A percentile compares a stretch with the other conserved stretches of the same genome.
These are phyloP conservation scores for Dendrocincla tyrannina DNA, from an alignment of 2,797 vertebrate species.

Conservation along the genomic window DNA sequence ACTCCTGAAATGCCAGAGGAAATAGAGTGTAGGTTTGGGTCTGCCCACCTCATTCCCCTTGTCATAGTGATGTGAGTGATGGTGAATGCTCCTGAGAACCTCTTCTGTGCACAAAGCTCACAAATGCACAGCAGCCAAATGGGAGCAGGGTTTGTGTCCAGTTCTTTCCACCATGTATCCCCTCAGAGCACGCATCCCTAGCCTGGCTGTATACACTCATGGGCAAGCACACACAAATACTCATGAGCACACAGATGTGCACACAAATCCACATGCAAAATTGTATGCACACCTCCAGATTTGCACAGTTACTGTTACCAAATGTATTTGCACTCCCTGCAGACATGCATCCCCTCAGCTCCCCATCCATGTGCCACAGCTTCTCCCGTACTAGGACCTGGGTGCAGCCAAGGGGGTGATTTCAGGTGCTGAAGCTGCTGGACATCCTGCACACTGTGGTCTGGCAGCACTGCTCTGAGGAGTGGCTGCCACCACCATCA, in stretches of 20 bases:
- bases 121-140: neutral
- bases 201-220: neutral
- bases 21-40: neutral
- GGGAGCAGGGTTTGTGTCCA: neutral
- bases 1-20: neutral
- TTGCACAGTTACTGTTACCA: neutral
- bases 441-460: neutral
- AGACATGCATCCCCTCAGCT: neutral
- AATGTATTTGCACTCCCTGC: too few species aligned
- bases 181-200: neutral
- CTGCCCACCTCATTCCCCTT: neutral
- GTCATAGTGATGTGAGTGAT: fast-evolving
- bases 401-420: neutral
- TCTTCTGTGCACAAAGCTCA: neutral
- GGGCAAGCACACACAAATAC: neutral
- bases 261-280: neutral
- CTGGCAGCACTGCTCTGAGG: fast-evolving
- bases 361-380: fast-evolving
- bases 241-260: neutral
- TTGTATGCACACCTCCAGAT: neutral
- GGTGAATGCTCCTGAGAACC: neutral
- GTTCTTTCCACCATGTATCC: neutral
- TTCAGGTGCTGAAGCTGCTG: neutral
- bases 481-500: fast-evolving
- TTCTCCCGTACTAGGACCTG: neutral